Evolutionary conservation across 2,888 invertebrate genomes (phyloP).

Genomic region (Campoletis raptor): DNA sequence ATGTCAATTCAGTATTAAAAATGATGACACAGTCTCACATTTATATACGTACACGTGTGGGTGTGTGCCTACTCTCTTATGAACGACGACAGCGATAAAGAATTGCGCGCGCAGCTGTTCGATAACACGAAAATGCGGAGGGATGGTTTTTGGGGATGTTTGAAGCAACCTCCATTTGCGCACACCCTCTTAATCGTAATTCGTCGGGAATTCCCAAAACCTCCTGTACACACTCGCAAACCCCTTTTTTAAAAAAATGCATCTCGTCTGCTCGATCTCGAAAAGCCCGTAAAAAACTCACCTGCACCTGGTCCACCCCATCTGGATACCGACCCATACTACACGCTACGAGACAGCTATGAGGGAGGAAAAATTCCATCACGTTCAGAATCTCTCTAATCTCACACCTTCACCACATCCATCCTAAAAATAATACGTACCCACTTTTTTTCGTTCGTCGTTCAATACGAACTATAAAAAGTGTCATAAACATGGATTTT

Average conservation of each 20-base stretch:
- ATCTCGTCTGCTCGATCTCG: constrained; percentile 62
- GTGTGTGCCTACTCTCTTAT: constrained; percentile 1
- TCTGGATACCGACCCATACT: constrained; percentile 20
- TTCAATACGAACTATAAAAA: constrained; percentile 32
- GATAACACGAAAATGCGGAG: constrained; percentile 72
- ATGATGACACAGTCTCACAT: not conserved
- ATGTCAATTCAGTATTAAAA: constrained; percentile 2
- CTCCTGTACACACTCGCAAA: constrained; percentile 65
- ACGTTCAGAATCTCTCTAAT: constrained; percentile 54
- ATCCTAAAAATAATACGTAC: constrained; percentile 38
- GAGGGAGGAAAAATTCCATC: constrained; percentile 61
- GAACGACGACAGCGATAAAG: constrained; percentile 37
- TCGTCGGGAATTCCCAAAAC: constrained; percentile 73
- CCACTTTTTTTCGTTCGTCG: constrained; percentile 29
- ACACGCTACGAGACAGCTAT: constrained; percentile 14
- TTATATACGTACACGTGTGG: not conserved
- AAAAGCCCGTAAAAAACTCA: constrained; percentile 61
- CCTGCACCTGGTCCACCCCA: constrained; percentile 66
- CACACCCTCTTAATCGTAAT: constrained; percentile 67
- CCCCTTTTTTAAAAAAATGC: constrained; percentile 59
- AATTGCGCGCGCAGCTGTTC: constrained; percentile 81
- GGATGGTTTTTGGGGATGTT: constrained; percentile 47
- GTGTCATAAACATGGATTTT: constrained; percentile 13
- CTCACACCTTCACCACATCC: constrained; percentile 39
- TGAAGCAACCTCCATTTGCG: constrained; percentile 48